Evolutionary conservation across 2,888 invertebrate species (phyloP), one percentile per base, ranked within the genome.

Genomic region (Tetragnatha montana): DNA sequence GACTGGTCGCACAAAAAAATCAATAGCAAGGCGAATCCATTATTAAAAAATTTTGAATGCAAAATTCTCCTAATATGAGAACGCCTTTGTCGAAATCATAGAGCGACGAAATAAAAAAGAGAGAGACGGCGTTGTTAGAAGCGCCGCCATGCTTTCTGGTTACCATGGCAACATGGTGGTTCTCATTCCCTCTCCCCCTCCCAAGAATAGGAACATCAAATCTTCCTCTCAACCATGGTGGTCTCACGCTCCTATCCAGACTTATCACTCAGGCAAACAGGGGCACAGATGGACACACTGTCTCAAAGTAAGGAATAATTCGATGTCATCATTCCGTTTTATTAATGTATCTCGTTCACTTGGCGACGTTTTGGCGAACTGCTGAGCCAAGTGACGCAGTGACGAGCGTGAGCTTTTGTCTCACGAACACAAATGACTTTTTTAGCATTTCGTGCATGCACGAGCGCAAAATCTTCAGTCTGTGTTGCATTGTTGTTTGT

Each of bases 141-240:
- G 69, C 76, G 85, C 84, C 89, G 89, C 81, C 89, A 85, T 35
- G 60, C 76, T 60, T 84, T 81, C 89, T 81, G 8, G 89, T 89
- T n/a, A 60, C 89, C 85, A 89, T 89, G 68, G 89, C 51, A 85
- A 89, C 89, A 17, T 76, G 89, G 89, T 47, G 50, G 68, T 51
- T 79, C 84, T 51, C 87, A 87, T 71, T 82, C 71, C 50, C 75
- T 75, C 70, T 78, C 80, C 84, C 19, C 49, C n/a, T n/a, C n/a
- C 21, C 8, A 81, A n/a, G 68, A 80, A 60, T 74, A 60, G 60
- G 70, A 21, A 73, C 69, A 60, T 35, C 35, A 47, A 21, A 12
- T 21, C 21, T 49, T 19, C 47, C 21, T 17, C 19, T 12, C 19
- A 71, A 22, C 79, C 47, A 84, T 75, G 75, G 75, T 85, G 70